Evolutionary conservation across 2,113 vertebrate genomes (phyloP), one percentile per base, ranked within the genome.

Genomic region (Chaenocephalus aceratus): DNA sequence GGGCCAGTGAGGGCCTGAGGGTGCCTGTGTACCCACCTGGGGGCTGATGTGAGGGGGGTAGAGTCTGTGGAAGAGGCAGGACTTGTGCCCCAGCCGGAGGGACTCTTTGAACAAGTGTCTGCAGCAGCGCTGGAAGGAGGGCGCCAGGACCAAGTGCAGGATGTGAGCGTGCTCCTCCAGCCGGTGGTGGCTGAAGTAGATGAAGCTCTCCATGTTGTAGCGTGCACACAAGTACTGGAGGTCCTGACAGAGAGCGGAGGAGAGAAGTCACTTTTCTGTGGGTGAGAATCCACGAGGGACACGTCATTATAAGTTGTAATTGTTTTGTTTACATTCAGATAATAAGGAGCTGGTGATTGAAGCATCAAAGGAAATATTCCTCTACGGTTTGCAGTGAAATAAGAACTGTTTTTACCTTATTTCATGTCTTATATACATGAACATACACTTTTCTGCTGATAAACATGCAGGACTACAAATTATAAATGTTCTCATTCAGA

Each of bases 191-290:
- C 88, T 94, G 87, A 96, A 98, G 80, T 96, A 90, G 89, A 99
- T 95, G 85, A 99, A 99, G 84, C 96, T 95, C 87, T 99, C 98
- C 1, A 98, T 94, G 88, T 96, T 95, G 93, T 96, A 99, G 91
- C 95, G 96, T 5, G 96, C 94, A 0, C 90, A 93, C 56, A 99
- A 92, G 82, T 95, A 99, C 64, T 97, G 96, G 1, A 95, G 73
- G 57, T 99, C 96, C 98, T 99, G 87, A 75, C 36, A 36, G 8
- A 46, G 16, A 68, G 15, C 57, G 18, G 3, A 11, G 30, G 30
- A 30, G 30, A 30, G 3, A 30, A 30, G 30, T 30, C 3, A 30
- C 30, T 30, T 30, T 30, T 30, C 30, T 30, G 30, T 30, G 30
- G 30, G 30, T 30, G 4, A 30, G 30, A 30, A 30, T 30, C 30